Conservation (phyloP, 2,113 vertebrate genomes). For the Rhinopomastus cyanomelas region DNA sequence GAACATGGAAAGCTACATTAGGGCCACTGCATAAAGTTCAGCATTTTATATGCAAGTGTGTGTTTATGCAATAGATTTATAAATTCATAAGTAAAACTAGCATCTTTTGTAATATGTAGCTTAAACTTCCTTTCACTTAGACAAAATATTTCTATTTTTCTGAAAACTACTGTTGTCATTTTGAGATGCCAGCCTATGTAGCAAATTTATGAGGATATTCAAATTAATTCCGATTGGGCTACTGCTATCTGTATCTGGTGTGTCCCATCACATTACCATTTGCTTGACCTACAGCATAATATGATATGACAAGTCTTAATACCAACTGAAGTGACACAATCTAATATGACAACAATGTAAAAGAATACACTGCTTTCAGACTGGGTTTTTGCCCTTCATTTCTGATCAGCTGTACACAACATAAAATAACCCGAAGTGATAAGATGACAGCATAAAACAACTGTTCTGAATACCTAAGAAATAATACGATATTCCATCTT, state of each 20-base stretch:
- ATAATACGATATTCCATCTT: background rate
- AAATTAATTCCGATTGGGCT: slow-evolving; percentile 43
- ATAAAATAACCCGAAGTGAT: background rate
- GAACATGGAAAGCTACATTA: background rate
- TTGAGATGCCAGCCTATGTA: background rate
- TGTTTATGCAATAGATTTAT: background rate
- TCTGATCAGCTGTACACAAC: rapidly evolving
- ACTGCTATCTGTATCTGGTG: slow-evolving; percentile 31
- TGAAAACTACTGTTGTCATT: background rate
- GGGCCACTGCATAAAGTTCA: background rate
- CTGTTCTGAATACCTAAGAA: background rate
- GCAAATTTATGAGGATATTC: background rate
- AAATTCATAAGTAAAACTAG: background rate
- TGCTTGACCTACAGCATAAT: background rate
- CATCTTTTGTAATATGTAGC: background rate
- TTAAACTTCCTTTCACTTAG: background rate
- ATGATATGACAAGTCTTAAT: slow-evolving; percentile 18
- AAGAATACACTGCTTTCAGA: background rate
- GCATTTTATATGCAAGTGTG: background rate
- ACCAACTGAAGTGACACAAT: background rate
- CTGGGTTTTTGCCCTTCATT: background rate
- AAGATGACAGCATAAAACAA: background rate
- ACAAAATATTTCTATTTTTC: slow-evolving; percentile 24
- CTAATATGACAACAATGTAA: background rate
- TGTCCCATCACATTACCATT: slow-evolving; percentile 2